These are phyloP conservation scores for Caenorhabditis drosophilae DNA, from an alignment of 2,888 invertebrate genomes.

Conservation along the genomic window DNA sequence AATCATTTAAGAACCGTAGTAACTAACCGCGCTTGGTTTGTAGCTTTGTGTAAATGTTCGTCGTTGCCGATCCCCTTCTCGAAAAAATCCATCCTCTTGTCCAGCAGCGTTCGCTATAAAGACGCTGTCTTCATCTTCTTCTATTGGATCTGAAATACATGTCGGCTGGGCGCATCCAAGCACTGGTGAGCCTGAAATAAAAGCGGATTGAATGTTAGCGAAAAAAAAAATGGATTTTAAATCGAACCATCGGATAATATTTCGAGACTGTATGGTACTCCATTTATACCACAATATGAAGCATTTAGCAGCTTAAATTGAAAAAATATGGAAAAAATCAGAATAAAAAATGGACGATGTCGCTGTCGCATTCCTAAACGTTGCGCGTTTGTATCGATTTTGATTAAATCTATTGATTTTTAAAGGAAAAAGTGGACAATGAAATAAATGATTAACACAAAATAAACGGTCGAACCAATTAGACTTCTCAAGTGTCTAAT, in stretches of 20 bases:
- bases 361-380: slow-evolving; percentile 37
- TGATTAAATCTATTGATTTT: no score
- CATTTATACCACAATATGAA: slow-evolving; percentile 64
- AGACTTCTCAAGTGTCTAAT: no score
- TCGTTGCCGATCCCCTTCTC: slow-evolving; percentile 63
- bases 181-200: slow-evolving; percentile 51
- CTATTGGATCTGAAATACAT: slow-evolving; percentile 57
- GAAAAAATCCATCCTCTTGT: slow-evolving; percentile 63
- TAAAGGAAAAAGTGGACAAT: no score
- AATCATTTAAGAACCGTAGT: no score
- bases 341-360: slow-evolving; percentile 29
- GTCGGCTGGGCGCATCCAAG: slow-evolving; percentile 68
- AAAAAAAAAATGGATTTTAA: neutral
- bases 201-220: no score
- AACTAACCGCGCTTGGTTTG: slow-evolving; percentile 57
- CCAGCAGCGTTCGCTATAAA: slow-evolving; percentile 59
- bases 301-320: slow-evolving; percentile 7
- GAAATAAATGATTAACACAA: no score
- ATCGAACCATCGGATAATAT: slow-evolving; percentile 51
- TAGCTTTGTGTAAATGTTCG: slow-evolving; percentile 53
- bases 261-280: slow-evolving; percentile 66
- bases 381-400: no score
- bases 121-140: slow-evolving; percentile 62
- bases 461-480: no score
- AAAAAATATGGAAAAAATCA: slow-evolving; percentile 18